Base-by-base conservation (phyloP, 2,797 vertebrate genomes). In the Pipistrellus pipistrellus region DNA sequence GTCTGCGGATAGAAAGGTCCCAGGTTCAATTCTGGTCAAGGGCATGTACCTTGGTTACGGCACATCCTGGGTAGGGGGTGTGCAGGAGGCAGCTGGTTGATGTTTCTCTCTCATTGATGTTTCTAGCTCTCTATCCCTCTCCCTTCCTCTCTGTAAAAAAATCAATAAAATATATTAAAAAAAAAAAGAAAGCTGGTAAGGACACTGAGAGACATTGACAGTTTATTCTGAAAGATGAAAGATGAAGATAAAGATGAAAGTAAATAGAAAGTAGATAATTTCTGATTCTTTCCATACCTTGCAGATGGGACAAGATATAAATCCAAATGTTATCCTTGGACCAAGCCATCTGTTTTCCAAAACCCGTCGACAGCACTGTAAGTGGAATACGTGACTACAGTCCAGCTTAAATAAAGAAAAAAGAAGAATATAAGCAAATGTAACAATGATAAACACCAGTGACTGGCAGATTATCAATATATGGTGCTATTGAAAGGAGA, bases 271-370 rank as follows among this genome's bases (percentile, higher is more conserved):
- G 59, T 17, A 77, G n/a, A 7, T 46, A 66, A 85, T 75, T 86
- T 91, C 27, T 81, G 44, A 46, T 91, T 86, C 55, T 90, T 88
- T 68, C 55, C 95, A 96, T 97, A 99, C 99, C 99, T 99, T 99
- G 98, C 99, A 99, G 97, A 99, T 99, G 66, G 99, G 99, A 98
- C 99, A 99, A 93, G 99, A 98, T 99, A 99, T 99, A 98, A 99
- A 99, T 20, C 99, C 99, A 59, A 99, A 99, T 0, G 99, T 99
- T 98, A 99, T 99, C 93, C 99, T 98, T 76, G 99, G 99, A 35
- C 99, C 99, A 51, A 99, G 99, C 99, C 99, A 99, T 95, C 99
- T 99, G 97, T 99, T 99, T 97, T 99, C 99, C 85, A 99, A 98
- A 73, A 99, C 99, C 84, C 99, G 98, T 0, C 99, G 99, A 96